Evolutionary conservation across 2,797 vertebrate genomes (phyloP), one percentile per base, ranked within the genome.

Genomic region (Botia kubotai): DNA sequence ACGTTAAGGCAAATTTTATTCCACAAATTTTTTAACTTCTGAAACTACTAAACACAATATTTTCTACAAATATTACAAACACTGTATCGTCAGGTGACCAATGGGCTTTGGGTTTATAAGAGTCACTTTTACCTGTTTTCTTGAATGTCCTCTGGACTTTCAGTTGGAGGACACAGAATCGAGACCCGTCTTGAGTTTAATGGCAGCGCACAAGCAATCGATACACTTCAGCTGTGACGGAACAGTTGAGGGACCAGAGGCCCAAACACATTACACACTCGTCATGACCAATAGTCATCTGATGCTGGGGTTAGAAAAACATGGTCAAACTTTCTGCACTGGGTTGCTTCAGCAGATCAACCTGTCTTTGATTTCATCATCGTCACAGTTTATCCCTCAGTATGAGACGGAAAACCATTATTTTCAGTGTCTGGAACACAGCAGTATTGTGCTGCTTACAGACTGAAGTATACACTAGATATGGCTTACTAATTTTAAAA

Each of bases 161-260:
- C 50, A 79, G 81, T 80, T 82, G 80, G 83, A 87, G 86, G 86
- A 83, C 83, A 73, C 79, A 16, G 75, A 81, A 86, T 77, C 73
- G 69, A 76, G 83, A 82, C 73, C 60, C 67, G 76, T 71, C 75
- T 84, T 83, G 86, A 87, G 79, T 85, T 85, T 85, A 85, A 87
- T 83, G 75, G 79, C 60, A 75, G 81, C 57, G 60, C 57, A 85
- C 83, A 75, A 83, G 72, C 79, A 65, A 85, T 87, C 86, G 79
- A 87, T 85, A 85, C 76, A 67, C 83, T 85, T 85, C 85, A 85
- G 79, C 83, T 82, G 83, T 83, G 82, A 83, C 76, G 83, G 76
- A 77, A 75, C 63, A 70, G 83, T 85, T 82, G 77, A 83, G 63
- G 83, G 78, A 85, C 75, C 77, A 83, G 78, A 83, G 83, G 81